Base-by-base conservation (phyloP, 2,888 invertebrate species). In the Meghimatium bilineatum region DNA sequence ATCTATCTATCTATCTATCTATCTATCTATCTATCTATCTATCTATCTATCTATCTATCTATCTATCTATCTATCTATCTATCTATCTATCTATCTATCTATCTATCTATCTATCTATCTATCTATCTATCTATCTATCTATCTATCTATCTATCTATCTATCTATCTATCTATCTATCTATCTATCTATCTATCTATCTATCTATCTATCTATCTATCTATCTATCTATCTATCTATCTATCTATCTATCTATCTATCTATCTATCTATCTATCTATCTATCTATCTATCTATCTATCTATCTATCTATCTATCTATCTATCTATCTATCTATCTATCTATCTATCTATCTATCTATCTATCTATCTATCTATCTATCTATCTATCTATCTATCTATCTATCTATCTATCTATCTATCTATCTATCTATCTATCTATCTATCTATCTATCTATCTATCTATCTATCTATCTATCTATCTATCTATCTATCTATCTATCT, bases 361-460 rank as follows among this genome's bases (percentile, higher is more conserved):
- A 69, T 69, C 69, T 69, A 69, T 69, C 69, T 69, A 69, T 69
- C 69, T 69, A 69, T 69, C 69, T 69, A 69, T 69, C 69, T 69
- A 69, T 69, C 69, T 69, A 69, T 69, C 69, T 69, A 69, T 69
- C 69, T 69, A 69, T 69, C 69, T 69, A 69, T 69, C 69, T 69
- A 36, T 34, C 36, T 36, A 20, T 69, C 36, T 69, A 36, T 69
- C 34, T 69, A 36, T 69, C 34, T 69, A 36, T 69, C 69, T 69
- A 36, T 69, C 69, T 69, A 36, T 69, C 69, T 69, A 36, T 69
- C 69, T 69, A 36, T 69, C 69, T 36, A 36, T 69, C 69, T 36
- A 36, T 69, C 69, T 36, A 36, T 69, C 69, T 36, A 36, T 69
- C 69, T 36, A 36, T 69, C 69, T 36, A 36, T 69, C 69, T 36